phyloP scores from a whole-genome alignment of 2,888 invertebrate species.

The Schizaphis graminum region DNA sequence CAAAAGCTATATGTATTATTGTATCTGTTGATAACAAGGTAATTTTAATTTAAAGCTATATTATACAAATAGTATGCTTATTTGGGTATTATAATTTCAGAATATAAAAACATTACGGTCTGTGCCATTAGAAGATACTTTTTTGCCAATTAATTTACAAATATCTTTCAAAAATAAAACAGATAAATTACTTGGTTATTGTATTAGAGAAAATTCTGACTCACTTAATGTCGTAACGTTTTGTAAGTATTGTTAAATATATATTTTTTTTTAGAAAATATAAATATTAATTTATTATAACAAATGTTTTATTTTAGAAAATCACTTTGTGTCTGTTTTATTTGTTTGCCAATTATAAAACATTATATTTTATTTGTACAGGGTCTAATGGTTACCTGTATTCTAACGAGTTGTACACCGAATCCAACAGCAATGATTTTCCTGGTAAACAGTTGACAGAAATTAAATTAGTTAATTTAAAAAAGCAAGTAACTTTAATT shows the following conservation, averaged over 20 bases:
- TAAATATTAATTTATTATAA: background rate
- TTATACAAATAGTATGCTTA: background rate
- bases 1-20: constrained; percentile 53
- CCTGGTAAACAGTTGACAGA: constrained; percentile 54
- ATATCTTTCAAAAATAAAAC: constrained; percentile 46
- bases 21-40: constrained; percentile 51
- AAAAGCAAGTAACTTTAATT: constrained; percentile 51
- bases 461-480: constrained; percentile 48
- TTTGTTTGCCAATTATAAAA: background rate
- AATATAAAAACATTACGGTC: constrained; percentile 56
- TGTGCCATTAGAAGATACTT: constrained; percentile 52
- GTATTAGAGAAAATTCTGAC: constrained; percentile 55
- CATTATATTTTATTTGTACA: background rate
- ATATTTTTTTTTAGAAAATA: background rate
- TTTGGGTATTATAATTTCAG: constrained; percentile 33
- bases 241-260: constrained; percentile 38
- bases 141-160: constrained; percentile 60
- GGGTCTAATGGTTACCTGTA: constrained; percentile 61
- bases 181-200: constrained; percentile 56
- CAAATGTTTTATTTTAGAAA: background rate
- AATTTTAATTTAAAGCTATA: constrained; percentile 14
- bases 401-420: constrained; percentile 51
- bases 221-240: constrained; percentile 55
- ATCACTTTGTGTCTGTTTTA: background rate
- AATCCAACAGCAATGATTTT: constrained; percentile 31